Percentiles rank a stretch among this genome's conserved stretches.
Conservation (phyloP, 2,888 invertebrate genomes). For the Stenodema calcarata region DNA sequence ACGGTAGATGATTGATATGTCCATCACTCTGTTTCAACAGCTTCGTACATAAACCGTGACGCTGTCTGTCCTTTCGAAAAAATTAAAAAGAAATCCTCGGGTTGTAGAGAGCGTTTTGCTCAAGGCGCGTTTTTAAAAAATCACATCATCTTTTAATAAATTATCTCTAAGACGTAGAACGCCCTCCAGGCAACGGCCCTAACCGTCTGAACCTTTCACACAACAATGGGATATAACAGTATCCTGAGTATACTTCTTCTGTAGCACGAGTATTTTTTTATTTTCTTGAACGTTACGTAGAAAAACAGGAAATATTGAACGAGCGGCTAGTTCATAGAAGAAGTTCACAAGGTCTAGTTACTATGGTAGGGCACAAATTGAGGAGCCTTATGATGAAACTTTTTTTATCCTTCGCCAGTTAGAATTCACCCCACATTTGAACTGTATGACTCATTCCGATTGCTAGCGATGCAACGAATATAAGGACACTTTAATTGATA, state of each 20-base stretch:
- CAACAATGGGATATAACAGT: conserved; percentile 25
- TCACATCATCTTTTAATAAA: conserved; percentile 41
- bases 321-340: not conserved
- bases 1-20: not conserved
- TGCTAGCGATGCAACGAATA: too few relatives aligned
- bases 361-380: too few relatives aligned
- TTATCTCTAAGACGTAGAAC: conserved; percentile 30
- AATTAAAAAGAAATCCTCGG: not conserved
- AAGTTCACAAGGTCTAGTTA: too few relatives aligned
- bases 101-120: not conserved
- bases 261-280: not conserved
- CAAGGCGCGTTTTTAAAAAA: conserved; percentile 24
- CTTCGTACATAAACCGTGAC: conserved; percentile 18
- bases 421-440: too few relatives aligned
- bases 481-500: not conserved
- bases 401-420: too few relatives aligned
- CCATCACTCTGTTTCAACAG: not conserved
- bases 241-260: not conserved
- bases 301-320: not conserved
- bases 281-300: not conserved
- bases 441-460: too few relatives aligned
- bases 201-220: not conserved
- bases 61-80: not conserved
- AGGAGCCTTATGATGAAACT: too few relatives aligned
- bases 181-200: not conserved